phyloP scores from a whole-genome alignment of 2,113 vertebrate species.

The Charadrius vociferus region DNA sequence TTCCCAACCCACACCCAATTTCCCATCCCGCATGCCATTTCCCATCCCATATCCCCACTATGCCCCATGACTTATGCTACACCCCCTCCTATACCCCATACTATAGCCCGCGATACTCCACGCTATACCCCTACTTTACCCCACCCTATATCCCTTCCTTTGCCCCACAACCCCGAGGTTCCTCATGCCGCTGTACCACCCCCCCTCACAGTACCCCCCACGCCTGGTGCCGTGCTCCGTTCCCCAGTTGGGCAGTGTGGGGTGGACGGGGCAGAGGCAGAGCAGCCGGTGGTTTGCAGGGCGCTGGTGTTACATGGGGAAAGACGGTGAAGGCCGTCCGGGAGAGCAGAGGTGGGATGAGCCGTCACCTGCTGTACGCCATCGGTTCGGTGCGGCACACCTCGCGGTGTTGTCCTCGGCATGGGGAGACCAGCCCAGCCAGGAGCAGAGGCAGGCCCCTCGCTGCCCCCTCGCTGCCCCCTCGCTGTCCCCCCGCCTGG shows the following conservation, averaged over 20 bases:
- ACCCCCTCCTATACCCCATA: not conserved
- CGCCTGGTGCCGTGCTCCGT: rapidly evolving
- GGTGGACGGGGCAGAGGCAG: not conserved
- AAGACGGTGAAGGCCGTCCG: rapidly evolving
- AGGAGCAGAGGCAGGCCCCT: not conserved
- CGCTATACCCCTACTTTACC: rapidly evolving
- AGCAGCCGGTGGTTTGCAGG: not conserved
- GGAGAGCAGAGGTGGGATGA: not conserved
- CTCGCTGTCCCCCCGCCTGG: not conserved
- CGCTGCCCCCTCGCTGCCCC: not conserved
- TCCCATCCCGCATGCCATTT: not conserved
- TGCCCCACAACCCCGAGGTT: not conserved
- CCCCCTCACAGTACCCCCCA: rapidly evolving
- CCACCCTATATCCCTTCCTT: rapidly evolving
- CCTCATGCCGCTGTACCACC: rapidly evolving
- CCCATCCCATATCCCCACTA: no score
- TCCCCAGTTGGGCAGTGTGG: rapidly evolving
- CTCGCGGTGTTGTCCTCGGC: not conserved
- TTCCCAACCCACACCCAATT: not conserved
- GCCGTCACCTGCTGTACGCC: no score
- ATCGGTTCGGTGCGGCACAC: no score
- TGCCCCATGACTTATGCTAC: not conserved
- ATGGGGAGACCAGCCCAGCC: not conserved
- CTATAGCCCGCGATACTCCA: rapidly evolving
- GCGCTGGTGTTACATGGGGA: not conserved